A percentile compares a stretch with the other conserved stretches of the same genome.
These are phyloP conservation scores for Achroia grisella DNA, from an alignment of 1,140 invertebrate species.

Conservation along the genomic window DNA sequence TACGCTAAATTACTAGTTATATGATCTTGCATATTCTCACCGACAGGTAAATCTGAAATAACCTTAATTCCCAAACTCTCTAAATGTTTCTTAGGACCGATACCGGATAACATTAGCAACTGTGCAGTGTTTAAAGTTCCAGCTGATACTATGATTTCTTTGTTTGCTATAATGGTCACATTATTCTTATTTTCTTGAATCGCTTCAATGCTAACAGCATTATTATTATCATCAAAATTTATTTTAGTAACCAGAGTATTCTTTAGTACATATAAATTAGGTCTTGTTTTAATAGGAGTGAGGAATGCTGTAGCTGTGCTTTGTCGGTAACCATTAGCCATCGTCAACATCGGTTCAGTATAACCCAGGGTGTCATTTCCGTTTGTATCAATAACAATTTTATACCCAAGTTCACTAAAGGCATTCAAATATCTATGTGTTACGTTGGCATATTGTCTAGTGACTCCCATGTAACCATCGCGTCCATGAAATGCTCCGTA, in stretches of 20 bases:
- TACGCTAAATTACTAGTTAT: slow-evolving; percentile 79
- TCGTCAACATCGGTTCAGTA: slow-evolving; percentile 63
- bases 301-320: slow-evolving; percentile 75
- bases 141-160: slow-evolving; percentile 78
- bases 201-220: slow-evolving; percentile 61
- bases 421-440: slow-evolving; percentile 18
- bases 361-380: slow-evolving; percentile 24
- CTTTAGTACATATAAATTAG: slow-evolving; percentile 68
- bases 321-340: slow-evolving; percentile 74
- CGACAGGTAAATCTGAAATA: slow-evolving; percentile 79
- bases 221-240: slow-evolving; percentile 77
- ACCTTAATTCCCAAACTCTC: slow-evolving; percentile 75
- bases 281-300: slow-evolving; percentile 59
- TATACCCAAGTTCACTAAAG: slow-evolving; percentile 25
- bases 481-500: slow-evolving; percentile 5
- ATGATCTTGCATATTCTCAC: slow-evolving; percentile 82
- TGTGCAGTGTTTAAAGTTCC: slow-evolving; percentile 77
- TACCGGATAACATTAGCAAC: slow-evolving; percentile 79
- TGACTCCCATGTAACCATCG: slow-evolving; percentile 20
- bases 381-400: slow-evolving; percentile 24
- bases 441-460: slow-evolving; percentile 7
- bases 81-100: slow-evolving; percentile 76
- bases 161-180: slow-evolving; percentile 65
- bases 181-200: slow-evolving; percentile 57
- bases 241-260: slow-evolving; percentile 51